phyloP scores from a whole-genome alignment of 2,113 vertebrate species.

The Lophura nycthemera region DNA sequence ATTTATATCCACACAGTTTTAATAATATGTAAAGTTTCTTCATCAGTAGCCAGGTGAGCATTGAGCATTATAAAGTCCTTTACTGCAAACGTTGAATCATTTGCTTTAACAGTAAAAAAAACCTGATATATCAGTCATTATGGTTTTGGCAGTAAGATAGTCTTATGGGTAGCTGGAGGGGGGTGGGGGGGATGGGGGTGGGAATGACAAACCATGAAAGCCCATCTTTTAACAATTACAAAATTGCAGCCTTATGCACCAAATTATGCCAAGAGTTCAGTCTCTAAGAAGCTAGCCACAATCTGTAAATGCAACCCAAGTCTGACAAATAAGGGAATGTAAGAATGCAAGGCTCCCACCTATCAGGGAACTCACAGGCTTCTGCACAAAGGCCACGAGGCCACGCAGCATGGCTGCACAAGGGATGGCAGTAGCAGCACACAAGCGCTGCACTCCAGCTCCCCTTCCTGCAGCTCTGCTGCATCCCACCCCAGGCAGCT shows the following conservation, averaged over 20 bases:
- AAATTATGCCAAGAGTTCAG: neutral
- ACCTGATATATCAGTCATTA: neutral
- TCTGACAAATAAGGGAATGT: neutral
- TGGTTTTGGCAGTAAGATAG: neutral
- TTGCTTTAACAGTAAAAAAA: neutral
- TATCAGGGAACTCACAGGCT: neutral
- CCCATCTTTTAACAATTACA: neutral
- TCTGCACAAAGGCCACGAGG: accelerated
- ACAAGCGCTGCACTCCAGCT: neutral
- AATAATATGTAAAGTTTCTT: neutral
- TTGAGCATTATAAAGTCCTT: neutral
- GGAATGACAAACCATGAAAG: neutral
- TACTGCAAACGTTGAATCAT: neutral
- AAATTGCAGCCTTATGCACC: neutral
- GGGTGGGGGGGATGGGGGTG: too few species aligned
- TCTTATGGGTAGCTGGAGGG: neutral
- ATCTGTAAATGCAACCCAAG: neutral
- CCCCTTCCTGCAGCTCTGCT: too few species aligned
- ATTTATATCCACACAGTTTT: neutral
- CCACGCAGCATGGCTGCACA: accelerated
- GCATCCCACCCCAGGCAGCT: neutral
- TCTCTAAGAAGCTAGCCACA: neutral
- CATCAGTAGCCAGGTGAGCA: neutral
- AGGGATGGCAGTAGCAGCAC: neutral
- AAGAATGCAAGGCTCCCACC: neutral